Evolutionary conservation across 2,797 vertebrate genomes (phyloP), one percentile per base, ranked within the genome.

Genomic region (Eospalax fontanierii): DNA sequence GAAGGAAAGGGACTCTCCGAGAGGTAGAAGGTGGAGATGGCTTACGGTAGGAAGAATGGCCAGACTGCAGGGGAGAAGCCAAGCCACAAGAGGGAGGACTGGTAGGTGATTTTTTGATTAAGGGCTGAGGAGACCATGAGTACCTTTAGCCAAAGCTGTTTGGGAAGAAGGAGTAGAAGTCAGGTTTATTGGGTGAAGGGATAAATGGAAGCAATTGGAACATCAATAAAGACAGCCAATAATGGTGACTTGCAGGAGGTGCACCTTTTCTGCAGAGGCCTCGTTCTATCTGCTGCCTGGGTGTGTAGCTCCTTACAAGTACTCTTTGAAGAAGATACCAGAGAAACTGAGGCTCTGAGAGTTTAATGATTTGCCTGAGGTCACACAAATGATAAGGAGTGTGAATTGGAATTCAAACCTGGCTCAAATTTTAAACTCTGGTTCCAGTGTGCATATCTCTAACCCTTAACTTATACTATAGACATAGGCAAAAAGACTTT

Each of bases 271-370:
- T 35, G 30, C 0, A 54, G 76, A 14, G 35, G 63, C 7, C 22
- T 38, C 28, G 2, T 16, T 40, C 22, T 28, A 38, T 50, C 28
- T 0, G 0, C 22, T 92, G 26, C 43, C 12, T 71, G n/a, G n/a
- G 35, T 35, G 28, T 65, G 57, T 11, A 38, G 50, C 46, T 68
- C 38, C 43, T 50, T 57, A 35, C 19, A 59, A 9, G 1, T 46
- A 16, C 61, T 68, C 66, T 86, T 43, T 71, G 63, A 79, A 15
- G 66, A 33, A 79, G 46, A 10, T 59, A 65, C 19, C 54, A 46
- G 66, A 93, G 70, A 93, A 82, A 93, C 18, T 14, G 68, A 84
- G 22, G 43, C 61, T 76, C 46, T 78, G 91, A 85, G 82, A 40
- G 4, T 21, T 46, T 63, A 74, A 70, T 43, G 5, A 21, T 96